A percentile compares a stretch with the other conserved stretches of the same genome.
These are phyloP conservation scores for Hippotragus niger DNA, from an alignment of 2,113 vertebrate species.

Conservation along the genomic window DNA sequence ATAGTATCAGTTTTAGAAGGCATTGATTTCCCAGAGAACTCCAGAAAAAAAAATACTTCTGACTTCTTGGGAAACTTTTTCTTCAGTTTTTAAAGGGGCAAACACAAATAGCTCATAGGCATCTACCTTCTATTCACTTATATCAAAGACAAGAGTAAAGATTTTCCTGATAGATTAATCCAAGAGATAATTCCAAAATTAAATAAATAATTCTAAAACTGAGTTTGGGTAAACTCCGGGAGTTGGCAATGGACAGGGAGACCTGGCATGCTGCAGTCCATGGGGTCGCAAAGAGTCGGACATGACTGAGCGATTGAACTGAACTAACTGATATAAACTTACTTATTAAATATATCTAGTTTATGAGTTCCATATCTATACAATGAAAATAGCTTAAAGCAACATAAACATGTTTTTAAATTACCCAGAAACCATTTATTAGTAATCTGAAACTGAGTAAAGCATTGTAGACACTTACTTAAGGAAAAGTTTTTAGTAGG, in stretches of 20 bases:
- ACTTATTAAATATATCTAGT: not conserved
- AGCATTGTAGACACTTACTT: not conserved
- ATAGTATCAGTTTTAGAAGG: not conserved
- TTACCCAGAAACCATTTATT: not conserved
- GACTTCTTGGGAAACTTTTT: not conserved
- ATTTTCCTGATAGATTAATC: not conserved
- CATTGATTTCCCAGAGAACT: not conserved
- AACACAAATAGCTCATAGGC: not conserved
- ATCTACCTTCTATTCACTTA: not conserved
- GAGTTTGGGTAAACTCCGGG: not conserved
- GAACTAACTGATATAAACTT: not conserved
- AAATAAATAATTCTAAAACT: not conserved
- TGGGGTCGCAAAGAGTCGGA: not conserved
- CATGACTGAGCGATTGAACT: fast-evolving
- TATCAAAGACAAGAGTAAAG: not conserved
- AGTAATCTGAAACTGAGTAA: not conserved
- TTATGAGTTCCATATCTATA: not conserved
- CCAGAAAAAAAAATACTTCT: not conserved
- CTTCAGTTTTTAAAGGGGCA: not conserved
- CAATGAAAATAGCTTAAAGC: not conserved
- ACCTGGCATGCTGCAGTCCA: not conserved
- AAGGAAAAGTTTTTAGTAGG: not conserved
- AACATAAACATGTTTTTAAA: not conserved
- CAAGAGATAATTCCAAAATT: not conserved
- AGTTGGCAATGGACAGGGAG: not conserved